These are phyloP conservation scores for Diabrotica undecimpunctata DNA, from an alignment of 1,140 invertebrate species.

Conservation along the genomic window DNA sequence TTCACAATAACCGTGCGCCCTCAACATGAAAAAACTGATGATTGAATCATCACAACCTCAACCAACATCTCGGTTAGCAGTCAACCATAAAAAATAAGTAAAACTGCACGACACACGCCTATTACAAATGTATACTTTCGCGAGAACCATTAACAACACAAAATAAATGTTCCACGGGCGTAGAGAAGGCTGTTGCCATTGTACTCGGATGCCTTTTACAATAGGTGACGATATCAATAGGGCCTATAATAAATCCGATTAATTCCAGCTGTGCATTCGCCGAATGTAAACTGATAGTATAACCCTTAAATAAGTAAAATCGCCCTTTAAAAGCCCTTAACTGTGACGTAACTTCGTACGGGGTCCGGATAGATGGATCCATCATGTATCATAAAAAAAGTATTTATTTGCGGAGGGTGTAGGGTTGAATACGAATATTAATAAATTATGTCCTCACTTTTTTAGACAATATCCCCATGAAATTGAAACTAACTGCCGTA, in stretches of 20 bases:
- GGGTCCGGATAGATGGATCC: background rate
- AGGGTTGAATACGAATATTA: background rate
- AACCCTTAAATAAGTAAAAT: conserved; percentile 29
- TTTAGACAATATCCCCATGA: too few species aligned
- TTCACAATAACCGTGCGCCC: too few species aligned
- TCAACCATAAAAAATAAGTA: conserved; percentile 15
- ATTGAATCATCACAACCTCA: conserved; percentile 6
- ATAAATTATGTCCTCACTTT: too few species aligned
- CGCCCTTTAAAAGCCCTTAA: conserved; percentile 1
- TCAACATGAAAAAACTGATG: background rate
- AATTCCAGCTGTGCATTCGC: conserved; percentile 38
- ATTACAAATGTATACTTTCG: conserved; percentile 20
- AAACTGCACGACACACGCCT: conserved; percentile 19
- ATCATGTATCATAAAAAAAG: background rate
- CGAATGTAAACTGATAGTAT: conserved; percentile 34
- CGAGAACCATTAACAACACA: conserved; percentile 23
- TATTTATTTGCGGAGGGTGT: background rate
- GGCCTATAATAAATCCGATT: conserved; percentile 35
- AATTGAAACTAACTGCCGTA: too few species aligned
- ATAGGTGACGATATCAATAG: conserved; percentile 20
- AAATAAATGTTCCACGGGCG: conserved; percentile 19
- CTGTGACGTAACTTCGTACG: background rate
- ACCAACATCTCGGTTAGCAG: background rate
- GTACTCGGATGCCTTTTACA: conserved; percentile 4
- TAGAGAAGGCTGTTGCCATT: background rate